Conservation (phyloP, 2,113 vertebrate genomes). For the Gavialis gangeticus region DNA sequence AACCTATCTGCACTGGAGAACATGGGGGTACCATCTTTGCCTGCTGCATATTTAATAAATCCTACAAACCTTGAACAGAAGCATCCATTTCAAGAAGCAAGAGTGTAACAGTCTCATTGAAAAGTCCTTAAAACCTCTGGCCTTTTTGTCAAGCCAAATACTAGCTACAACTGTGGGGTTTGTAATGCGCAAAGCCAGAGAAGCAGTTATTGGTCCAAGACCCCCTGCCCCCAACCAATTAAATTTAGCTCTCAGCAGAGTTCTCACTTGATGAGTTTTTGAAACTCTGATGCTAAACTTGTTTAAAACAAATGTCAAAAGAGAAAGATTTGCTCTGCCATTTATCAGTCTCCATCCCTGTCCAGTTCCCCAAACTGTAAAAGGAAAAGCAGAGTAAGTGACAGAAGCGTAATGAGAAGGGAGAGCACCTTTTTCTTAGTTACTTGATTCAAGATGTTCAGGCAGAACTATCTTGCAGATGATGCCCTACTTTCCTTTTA, state of each 20-base stretch:
- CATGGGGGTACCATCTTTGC: not conserved
- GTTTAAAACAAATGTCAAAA: not conserved
- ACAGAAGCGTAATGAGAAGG: not conserved
- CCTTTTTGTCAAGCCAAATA: rapidly evolving
- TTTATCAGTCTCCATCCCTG: not conserved
- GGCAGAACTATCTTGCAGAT: not conserved
- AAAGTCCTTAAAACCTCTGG: rapidly evolving
- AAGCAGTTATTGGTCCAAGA: not conserved
- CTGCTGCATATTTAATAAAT: not conserved
- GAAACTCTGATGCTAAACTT: not conserved
- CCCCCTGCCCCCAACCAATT: not conserved
- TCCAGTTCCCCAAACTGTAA: not conserved
- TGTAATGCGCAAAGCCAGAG: not conserved
- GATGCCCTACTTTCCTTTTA: not conserved
- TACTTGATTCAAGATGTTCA: not conserved
- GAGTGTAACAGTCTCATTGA: not conserved
- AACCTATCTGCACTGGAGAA: not conserved
- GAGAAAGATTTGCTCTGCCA: not conserved
- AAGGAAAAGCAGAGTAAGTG: not conserved
- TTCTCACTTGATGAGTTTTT: not conserved
- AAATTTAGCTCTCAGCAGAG: not conserved
- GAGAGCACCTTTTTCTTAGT: not conserved
- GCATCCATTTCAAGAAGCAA: not conserved
- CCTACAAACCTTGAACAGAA: not conserved
- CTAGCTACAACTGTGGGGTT: not conserved